Evolutionary conservation across 2,113 vertebrate species (phyloP).

Genomic region (Manacus vitellinus): DNA sequence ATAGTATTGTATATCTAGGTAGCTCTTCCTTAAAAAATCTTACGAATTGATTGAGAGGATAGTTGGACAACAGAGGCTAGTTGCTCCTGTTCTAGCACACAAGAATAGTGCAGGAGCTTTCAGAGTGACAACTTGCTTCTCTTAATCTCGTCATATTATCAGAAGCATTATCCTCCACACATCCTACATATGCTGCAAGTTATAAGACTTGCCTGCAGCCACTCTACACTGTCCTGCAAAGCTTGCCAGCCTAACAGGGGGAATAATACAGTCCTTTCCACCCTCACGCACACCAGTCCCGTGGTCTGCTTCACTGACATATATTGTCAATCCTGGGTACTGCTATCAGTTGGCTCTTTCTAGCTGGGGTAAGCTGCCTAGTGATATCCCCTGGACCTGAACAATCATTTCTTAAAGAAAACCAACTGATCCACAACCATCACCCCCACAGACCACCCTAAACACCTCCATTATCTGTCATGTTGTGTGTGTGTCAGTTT

Average conservation of each 20-base stretch:
- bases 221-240: not conserved
- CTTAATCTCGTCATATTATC: not conserved
- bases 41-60: not conserved
- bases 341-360: not conserved
- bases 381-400: not conserved
- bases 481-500: no score
- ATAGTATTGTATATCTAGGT: not conserved
- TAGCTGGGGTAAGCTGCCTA: not conserved
- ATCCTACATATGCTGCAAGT: not conserved
- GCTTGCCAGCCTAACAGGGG: not conserved
- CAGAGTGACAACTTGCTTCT: not conserved
- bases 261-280: not conserved
- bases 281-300: not conserved
- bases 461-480: not conserved
- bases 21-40: not conserved
- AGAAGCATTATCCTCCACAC: not conserved
- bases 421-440: not conserved
- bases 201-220: not conserved
- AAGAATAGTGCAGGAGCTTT: not conserved
- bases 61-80: not conserved
- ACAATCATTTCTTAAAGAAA: not conserved
- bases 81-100: not conserved
- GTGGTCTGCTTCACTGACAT: not conserved
- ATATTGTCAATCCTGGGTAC: not conserved
- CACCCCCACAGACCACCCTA: not conserved